phyloP scores from a whole-genome alignment of 2,888 invertebrate species.

The Tiliacea aurago region DNA sequence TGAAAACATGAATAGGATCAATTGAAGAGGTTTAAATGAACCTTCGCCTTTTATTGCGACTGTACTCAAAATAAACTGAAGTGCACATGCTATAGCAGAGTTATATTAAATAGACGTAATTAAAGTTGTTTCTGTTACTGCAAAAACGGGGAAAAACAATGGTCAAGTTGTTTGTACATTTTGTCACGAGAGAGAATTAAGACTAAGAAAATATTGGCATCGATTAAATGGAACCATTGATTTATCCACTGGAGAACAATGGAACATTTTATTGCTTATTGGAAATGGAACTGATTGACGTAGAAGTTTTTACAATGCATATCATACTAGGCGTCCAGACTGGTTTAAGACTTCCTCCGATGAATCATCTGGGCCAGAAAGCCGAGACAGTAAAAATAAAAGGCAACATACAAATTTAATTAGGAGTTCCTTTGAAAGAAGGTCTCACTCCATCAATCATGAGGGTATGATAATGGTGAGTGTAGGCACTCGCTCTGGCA shows the following conservation, averaged over 20 bases:
- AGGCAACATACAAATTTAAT: constrained; percentile 62
- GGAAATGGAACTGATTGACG: constrained; percentile 56
- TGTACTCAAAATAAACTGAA: constrained; percentile 52
- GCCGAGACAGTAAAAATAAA: constrained; percentile 54
- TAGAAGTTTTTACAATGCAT: constrained; percentile 50
- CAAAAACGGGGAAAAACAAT: constrained; percentile 26
- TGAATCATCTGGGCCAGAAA: constrained; percentile 66
- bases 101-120: constrained; percentile 17
- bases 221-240: constrained; percentile 45
- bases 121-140: constrained; percentile 17
- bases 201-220: constrained; percentile 51
- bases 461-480: constrained; percentile 68
- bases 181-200: constrained; percentile 42
- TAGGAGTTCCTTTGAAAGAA: constrained; percentile 54
- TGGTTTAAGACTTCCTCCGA: constrained; percentile 51
- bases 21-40: constrained; percentile 59
- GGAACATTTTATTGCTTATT: constrained; percentile 62
- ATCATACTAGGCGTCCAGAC: constrained; percentile 42
- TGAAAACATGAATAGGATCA: constrained; percentile 58
- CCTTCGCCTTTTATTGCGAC: constrained; percentile 46
- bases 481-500: constrained; percentile 65
- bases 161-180: constrained; percentile 36
- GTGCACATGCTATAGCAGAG: constrained; percentile 33
- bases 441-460: constrained; percentile 67
- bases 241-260: constrained; percentile 60